Evolutionary conservation across 2,797 vertebrate species (phyloP).

Genomic region (Pristis pectinata): DNA sequence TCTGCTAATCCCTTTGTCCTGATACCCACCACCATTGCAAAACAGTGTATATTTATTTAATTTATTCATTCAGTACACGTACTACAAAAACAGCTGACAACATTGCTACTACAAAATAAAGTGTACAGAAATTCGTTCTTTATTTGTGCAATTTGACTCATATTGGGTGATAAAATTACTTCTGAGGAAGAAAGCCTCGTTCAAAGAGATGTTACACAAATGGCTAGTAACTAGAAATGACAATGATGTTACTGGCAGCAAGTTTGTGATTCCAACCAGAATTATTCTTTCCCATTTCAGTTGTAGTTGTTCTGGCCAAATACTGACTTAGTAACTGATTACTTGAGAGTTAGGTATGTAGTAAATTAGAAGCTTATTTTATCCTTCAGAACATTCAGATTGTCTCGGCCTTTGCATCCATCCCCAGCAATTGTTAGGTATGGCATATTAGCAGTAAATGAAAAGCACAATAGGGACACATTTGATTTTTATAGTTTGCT

Average conservation of each 20-base stretch:
- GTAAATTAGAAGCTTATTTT: conserved; percentile 8
- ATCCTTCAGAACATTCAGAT: not conserved
- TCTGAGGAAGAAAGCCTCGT: not conserved
- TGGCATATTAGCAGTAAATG: not conserved
- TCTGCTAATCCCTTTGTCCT: conserved; percentile 21
- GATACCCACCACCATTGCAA: not conserved
- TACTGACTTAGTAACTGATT: not conserved
- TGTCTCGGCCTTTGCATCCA: not conserved
- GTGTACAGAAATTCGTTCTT: conserved; percentile 19
- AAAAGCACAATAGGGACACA: not conserved
- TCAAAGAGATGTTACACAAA: not conserved
- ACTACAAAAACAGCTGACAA: conserved; percentile 17
- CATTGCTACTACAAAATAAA: conserved; percentile 30
- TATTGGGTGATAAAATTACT: conserved; percentile 14
- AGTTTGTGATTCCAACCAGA: not conserved
- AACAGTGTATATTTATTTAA: conserved; percentile 20
- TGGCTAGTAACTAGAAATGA: not conserved
- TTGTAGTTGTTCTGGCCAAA: not conserved
- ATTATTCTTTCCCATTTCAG: not conserved
- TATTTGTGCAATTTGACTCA: not conserved
- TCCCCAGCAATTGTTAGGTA: not conserved
- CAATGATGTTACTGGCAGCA: not conserved
- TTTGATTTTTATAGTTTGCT: not conserved
- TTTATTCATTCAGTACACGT: not conserved
- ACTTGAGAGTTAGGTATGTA: not conserved